Evolutionary conservation across 2,888 invertebrate genomes (phyloP).

Genomic region (Epistrophe eligans): DNA sequence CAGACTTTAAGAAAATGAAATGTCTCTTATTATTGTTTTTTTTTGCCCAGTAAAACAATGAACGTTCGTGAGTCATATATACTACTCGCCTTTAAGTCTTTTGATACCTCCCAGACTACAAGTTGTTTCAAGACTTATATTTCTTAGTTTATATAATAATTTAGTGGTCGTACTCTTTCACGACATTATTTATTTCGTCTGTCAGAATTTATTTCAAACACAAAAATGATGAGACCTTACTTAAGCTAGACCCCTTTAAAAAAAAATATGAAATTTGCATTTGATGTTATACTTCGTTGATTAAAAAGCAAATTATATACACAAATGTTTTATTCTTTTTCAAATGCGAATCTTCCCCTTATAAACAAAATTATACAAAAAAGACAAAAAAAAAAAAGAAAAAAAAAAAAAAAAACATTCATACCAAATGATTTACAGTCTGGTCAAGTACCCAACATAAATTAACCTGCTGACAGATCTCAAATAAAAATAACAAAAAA

Average conservation of each 20-base stretch:
- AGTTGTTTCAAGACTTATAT: too few relatives aligned
- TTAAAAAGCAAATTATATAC: background rate
- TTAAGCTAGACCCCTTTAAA: background rate
- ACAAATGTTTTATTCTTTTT: background rate
- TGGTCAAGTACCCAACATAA: conserved; percentile 81
- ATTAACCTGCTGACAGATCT: conserved; percentile 82
- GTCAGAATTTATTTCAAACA: background rate
- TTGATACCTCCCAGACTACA: background rate
- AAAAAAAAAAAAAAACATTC: conserved; percentile 32
- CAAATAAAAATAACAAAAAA: conserved; percentile 44
- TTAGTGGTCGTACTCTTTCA: too few relatives aligned
- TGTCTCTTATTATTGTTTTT: background rate
- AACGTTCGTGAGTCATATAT: background rate
- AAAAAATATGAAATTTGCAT: conserved; percentile 8
- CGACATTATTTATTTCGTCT: too few relatives aligned
- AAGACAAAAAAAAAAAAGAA: background rate
- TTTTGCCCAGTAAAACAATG: background rate
- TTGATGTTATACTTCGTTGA: background rate
- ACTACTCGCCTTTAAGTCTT: background rate
- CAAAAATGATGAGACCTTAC: background rate
- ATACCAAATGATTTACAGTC: conserved; percentile 81
- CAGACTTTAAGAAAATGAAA: background rate
- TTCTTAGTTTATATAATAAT: too few relatives aligned
- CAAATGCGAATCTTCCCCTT: background rate
- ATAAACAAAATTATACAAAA: background rate